A percentile compares a stretch with the other conserved stretches of the same genome.
phyloP scores from a whole-genome alignment of 2,888 invertebrate species.

The Papilio elwesi region DNA sequence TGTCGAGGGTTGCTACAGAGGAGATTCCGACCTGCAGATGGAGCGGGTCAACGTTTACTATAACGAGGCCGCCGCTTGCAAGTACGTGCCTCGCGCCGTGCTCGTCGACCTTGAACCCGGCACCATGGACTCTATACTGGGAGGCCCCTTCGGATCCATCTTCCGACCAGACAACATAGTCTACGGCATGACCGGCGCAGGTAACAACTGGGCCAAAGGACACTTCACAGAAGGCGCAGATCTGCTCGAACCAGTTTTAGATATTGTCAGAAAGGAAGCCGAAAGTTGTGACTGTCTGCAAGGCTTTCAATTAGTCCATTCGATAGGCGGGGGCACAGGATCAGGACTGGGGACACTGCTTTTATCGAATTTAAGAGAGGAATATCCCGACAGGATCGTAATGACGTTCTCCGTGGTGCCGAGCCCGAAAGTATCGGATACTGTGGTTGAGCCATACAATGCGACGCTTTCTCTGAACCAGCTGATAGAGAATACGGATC shows the following conservation, averaged over 20 bases:
- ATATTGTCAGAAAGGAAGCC: slow-evolving; percentile 84
- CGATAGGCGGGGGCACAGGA: slow-evolving; percentile 89
- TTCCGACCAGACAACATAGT: slow-evolving; percentile 90
- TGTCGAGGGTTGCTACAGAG: slow-evolving; percentile 81
- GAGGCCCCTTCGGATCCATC: slow-evolving; percentile 86
- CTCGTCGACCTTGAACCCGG: slow-evolving; percentile 72
- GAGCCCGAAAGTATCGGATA: slow-evolving; percentile 90
- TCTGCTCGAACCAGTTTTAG: slow-evolving; percentile 84
- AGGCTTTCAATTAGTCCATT: slow-evolving; percentile 87
- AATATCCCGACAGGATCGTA: slow-evolving; percentile 89
- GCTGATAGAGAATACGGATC: slow-evolving; percentile 87
- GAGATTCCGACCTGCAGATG: slow-evolving; percentile 88
- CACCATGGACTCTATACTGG: slow-evolving; percentile 86
- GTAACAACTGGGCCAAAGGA: slow-evolving; percentile 86
- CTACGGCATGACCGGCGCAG: slow-evolving; percentile 84
- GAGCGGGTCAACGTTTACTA: slow-evolving; percentile 91
- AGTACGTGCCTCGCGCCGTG: slow-evolving; percentile 71
- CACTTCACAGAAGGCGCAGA: slow-evolving; percentile 88
- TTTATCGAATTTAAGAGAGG: slow-evolving; percentile 87
- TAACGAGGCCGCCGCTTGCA: slow-evolving; percentile 84
- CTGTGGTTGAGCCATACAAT: slow-evolving; percentile 87
- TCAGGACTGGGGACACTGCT: slow-evolving; percentile 89
- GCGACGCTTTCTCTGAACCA: slow-evolving; percentile 87
- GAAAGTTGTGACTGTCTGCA: slow-evolving; percentile 88
- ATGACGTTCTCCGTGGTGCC: slow-evolving; percentile 88